Conservation (phyloP, 2,888 invertebrate genomes). For the Fragum sueziense region DNA sequence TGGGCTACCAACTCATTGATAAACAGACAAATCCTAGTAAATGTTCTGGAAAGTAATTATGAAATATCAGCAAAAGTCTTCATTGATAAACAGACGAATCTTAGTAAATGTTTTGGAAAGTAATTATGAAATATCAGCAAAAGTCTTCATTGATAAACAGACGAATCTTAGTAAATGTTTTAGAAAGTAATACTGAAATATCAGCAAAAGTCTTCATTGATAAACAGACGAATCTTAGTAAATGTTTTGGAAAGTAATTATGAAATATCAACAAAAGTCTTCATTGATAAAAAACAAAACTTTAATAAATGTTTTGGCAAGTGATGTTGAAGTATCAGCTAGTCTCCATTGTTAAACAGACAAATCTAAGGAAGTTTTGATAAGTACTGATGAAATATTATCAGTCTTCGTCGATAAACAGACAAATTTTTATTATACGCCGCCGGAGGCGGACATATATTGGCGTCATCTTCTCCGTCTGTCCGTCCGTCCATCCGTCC, state of each 20-base stretch:
- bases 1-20: too few species aligned
- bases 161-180: constrained; percentile 99
- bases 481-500: too few species aligned
- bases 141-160: constrained; percentile 99
- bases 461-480: too few species aligned
- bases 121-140: constrained; percentile 98
- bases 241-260: constrained; percentile 99
- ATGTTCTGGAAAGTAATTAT: constrained; percentile 99
- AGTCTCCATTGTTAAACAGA: constrained; percentile 99
- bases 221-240: too few species aligned
- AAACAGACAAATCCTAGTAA: too few species aligned
- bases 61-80: constrained; percentile 99
- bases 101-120: constrained; percentile 96
- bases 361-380: constrained; percentile 99
- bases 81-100: constrained; percentile 99
- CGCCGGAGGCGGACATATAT: too few species aligned
- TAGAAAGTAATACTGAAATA: constrained; percentile 86
- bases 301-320: constrained; percentile 97
- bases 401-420: constrained; percentile 99
- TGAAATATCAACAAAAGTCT: constrained; percentile 99
- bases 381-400: constrained; percentile 89
- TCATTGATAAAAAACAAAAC: constrained; percentile 99
- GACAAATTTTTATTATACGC: too few species aligned
- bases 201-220: constrained; percentile 99
- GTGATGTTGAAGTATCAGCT: constrained; percentile 97